phyloP scores from a whole-genome alignment of 1,140 invertebrate genomes.

The Ceratitis capitata region DNA sequence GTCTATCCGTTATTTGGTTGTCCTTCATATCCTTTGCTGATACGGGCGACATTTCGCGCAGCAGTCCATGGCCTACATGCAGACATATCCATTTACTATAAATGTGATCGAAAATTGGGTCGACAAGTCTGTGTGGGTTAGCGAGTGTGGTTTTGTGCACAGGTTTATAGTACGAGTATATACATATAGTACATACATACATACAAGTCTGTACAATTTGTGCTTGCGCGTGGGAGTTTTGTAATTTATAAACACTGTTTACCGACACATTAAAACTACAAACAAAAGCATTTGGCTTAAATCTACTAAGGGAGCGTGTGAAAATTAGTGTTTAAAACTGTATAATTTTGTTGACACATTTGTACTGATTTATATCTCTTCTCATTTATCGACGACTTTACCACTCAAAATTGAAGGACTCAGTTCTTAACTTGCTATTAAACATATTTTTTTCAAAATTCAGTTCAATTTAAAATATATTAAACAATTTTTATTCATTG shows the following conservation, averaged over 20 bases:
- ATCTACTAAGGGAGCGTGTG: neutral
- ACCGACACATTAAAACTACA: neutral
- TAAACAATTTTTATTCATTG: too few relatives aligned
- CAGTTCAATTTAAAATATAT: too few relatives aligned
- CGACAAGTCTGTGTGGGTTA: neutral
- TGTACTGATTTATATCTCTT: neutral
- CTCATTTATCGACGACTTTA: too few relatives aligned
- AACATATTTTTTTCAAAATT: too few relatives aligned
- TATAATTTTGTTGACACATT: constrained; percentile 2
- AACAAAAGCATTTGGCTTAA: neutral
- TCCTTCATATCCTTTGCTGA: neutral
- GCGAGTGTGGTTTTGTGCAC: neutral
- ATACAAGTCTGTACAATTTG: neutral
- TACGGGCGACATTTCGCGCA: neutral
- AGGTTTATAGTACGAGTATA: neutral
- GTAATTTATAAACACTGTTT: neutral
- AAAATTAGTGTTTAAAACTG: neutral
- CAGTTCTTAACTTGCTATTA: too few relatives aligned
- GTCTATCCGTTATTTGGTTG: neutral
- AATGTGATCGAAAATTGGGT: neutral
- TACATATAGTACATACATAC: neutral
- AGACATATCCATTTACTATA: too few relatives aligned
- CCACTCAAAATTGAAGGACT: too few relatives aligned
- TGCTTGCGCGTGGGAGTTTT: neutral
- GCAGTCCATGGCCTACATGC: neutral